Percentiles rank a stretch among this genome's conserved stretches.
Evolutionary conservation across 2,113 vertebrate genomes (phyloP).

Genomic region (Mustela nigripes): DNA sequence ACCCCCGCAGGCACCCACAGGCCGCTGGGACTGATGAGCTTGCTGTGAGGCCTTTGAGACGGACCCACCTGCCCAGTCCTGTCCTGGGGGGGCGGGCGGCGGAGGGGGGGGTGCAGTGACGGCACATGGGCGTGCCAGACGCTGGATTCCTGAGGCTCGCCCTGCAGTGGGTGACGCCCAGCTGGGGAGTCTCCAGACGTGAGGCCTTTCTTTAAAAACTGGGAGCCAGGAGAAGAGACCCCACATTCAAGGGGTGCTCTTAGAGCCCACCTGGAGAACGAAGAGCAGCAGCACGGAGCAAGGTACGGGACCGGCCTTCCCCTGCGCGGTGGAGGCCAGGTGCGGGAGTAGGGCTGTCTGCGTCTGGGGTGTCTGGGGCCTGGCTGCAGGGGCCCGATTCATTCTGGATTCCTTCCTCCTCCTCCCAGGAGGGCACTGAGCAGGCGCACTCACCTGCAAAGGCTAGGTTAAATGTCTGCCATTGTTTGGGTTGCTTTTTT

Average conservation of each 20-base stretch:
- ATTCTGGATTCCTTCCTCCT: background rate
- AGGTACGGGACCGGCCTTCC: constrained; percentile 54
- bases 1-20: background rate
- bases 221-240: constrained; percentile 47
- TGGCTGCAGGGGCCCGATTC: background rate
- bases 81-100: constrained; percentile 13
- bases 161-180: constrained; percentile 87
- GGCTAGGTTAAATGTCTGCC: background rate
- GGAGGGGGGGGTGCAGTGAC: constrained; percentile 10
- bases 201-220: constrained; percentile 89
- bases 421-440: background rate
- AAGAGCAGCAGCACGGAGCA: background rate
- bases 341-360: background rate
- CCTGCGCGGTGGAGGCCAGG: background rate
- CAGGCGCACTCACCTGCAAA: background rate
- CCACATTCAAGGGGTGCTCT: constrained; percentile 23
- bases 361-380: background rate
- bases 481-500: constrained; percentile 22
- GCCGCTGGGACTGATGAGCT: background rate
- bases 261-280: background rate
- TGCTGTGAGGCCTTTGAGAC: background rate
- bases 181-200: constrained; percentile 87
- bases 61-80: constrained; percentile 68
- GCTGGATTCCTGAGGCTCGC: constrained; percentile 90
- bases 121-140: constrained; percentile 89